These are phyloP conservation scores for Piscicola geometra DNA, from an alignment of 2,888 invertebrate genomes.

Conservation along the genomic window DNA sequence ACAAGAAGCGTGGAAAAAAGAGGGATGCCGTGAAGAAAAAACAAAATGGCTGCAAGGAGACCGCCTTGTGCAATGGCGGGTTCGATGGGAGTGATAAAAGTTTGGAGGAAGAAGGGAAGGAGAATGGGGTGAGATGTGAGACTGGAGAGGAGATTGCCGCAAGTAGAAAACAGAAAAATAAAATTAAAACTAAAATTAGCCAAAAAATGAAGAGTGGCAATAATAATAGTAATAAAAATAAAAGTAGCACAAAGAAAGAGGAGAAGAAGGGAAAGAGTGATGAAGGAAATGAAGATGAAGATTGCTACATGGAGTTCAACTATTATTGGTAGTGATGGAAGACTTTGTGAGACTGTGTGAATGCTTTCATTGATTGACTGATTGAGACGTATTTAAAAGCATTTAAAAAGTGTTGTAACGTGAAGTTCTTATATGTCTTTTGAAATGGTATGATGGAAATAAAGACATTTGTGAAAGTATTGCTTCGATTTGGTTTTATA, in stretches of 20 bases:
- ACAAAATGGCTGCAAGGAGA: not conserved
- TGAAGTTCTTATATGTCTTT: not conserved
- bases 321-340: conserved; percentile 1
- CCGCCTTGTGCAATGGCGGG: not conserved
- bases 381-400: not conserved
- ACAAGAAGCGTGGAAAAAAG: too few species aligned
- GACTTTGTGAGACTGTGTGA: not conserved
- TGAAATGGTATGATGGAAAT: not conserved
- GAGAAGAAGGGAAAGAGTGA: not conserved
- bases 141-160: too few species aligned
- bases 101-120: too few species aligned
- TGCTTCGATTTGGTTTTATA: not conserved
- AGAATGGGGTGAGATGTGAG: too few species aligned
- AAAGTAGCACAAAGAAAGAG: not conserved
- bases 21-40: not conserved
- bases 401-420: not conserved
- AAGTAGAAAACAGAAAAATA: too few species aligned
- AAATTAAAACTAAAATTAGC: too few species aligned
- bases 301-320: not conserved
- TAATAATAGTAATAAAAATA: not conserved
- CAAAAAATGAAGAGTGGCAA: too few species aligned
- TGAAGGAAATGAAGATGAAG: not conserved
- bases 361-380: not conserved
- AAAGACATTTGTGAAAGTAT: not conserved
- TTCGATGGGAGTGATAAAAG: not conserved